Evolutionary conservation across 2,888 invertebrate genomes (phyloP).

Genomic region (Ptycholaimellus sp.): DNA sequence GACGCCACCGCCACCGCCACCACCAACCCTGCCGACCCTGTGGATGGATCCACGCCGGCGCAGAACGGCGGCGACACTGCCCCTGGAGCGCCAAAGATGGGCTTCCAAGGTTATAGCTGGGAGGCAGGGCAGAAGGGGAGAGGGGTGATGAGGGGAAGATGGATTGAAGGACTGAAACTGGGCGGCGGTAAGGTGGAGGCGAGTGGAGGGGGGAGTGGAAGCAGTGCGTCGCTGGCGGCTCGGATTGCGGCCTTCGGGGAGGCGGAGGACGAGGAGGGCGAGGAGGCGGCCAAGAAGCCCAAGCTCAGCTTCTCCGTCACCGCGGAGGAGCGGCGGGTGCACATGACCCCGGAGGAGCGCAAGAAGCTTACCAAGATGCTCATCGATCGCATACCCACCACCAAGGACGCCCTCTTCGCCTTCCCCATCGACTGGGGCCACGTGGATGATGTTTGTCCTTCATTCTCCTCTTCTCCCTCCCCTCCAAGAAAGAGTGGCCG

Average conservation of each 20-base stretch:
- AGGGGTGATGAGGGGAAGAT: too few species aligned
- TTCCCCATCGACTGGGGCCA: constrained; percentile 75
- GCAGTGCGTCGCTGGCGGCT: too few species aligned
- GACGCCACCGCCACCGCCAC: too few species aligned
- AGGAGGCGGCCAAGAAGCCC: neutral
- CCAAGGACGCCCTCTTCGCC: constrained; percentile 79
- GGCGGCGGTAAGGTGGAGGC: too few species aligned
- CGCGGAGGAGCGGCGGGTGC: neutral
- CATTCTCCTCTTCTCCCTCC: constrained; percentile 5
- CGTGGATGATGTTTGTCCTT: constrained; percentile 37
- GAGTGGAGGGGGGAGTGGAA: too few species aligned
- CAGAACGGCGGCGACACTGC: too few species aligned
- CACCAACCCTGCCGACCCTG: too few species aligned
- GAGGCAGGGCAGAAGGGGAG: too few species aligned
- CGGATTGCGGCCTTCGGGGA: neutral
- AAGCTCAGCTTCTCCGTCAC: neutral
- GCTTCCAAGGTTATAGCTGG: too few species aligned
- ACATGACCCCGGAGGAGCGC: constrained; percentile 53
- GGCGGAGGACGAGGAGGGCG: neutral
- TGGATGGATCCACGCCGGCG: too few species aligned
- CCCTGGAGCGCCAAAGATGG: too few species aligned
- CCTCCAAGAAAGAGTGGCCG: neutral
- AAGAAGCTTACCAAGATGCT: constrained; percentile 79
- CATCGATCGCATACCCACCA: constrained; percentile 93
- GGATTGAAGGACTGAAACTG: too few species aligned